A percentile compares a stretch with the other conserved stretches of the same genome.
These are phyloP conservation scores for Metaphire vulgaris DNA, from an alignment of 1,140 invertebrate genomes.

Conservation along the genomic window DNA sequence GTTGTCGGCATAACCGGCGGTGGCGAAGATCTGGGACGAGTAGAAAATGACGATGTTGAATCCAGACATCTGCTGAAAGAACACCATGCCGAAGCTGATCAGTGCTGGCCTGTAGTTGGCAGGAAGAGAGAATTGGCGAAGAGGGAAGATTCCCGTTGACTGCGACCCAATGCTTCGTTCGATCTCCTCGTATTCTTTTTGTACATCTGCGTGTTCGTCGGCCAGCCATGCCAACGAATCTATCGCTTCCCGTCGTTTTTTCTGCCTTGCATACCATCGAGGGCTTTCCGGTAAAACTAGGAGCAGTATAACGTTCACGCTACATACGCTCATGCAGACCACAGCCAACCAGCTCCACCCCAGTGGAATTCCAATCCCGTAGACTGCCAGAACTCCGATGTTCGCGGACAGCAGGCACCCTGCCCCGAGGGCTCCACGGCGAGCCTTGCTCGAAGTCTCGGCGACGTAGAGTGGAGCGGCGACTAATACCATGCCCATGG, in stretches of 20 bases:
- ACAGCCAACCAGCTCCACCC: conserved; percentile 64
- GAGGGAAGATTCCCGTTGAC: background rate
- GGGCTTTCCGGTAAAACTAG: conserved; percentile 69
- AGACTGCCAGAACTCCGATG: conserved; percentile 74
- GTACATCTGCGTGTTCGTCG: background rate
- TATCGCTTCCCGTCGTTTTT: conserved; percentile 61
- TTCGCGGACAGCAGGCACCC: conserved; percentile 80
- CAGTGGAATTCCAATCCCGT: conserved; percentile 65
- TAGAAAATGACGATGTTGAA: conserved; percentile 82
- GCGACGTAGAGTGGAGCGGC: conserved; percentile 73
- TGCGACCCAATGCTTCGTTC: background rate
- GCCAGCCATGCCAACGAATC: conserved; percentile 59
- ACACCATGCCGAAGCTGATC: conserved; percentile 72
- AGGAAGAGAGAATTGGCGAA: conserved; percentile 1
- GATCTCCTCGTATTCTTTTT: conserved; percentile 43
- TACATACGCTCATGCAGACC: conserved; percentile 62
- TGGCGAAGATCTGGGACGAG: conserved; percentile 63
- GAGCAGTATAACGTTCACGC: conserved; percentile 63
- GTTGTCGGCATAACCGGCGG: conserved; percentile 56
- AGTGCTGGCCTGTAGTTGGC: conserved; percentile 50
- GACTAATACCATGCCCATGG: conserved; percentile 62
- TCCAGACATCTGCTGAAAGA: conserved; percentile 74
- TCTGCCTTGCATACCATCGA: conserved; percentile 60
- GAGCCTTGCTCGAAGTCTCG: conserved; percentile 69
- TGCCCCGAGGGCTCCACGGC: conserved; percentile 71